phyloP scores from a whole-genome alignment of 2,797 vertebrate genomes.

The Synanceia verrucosa region DNA sequence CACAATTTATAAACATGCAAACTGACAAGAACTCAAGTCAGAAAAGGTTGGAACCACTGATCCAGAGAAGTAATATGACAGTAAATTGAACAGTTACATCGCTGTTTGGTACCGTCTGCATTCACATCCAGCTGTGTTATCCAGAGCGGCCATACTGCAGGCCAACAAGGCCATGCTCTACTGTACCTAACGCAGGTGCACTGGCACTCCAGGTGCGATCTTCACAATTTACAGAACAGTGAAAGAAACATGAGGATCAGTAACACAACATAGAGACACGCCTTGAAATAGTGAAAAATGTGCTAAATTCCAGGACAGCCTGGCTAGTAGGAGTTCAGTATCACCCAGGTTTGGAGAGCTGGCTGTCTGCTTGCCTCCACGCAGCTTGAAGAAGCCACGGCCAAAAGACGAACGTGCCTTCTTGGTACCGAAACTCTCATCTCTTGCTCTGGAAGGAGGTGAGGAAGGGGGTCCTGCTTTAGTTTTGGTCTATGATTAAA shows the following conservation, averaged over 20 bases:
- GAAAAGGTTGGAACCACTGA: neutral
- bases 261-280: neutral
- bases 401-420: conserved; percentile 94
- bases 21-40: neutral
- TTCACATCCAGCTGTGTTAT: conserved; percentile 53
- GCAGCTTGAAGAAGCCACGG: conserved; percentile 94
- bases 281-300: neutral
- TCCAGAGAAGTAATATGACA: neutral
- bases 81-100: conserved; percentile 1
- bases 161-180: conserved; percentile 66
- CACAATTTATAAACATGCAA: neutral
- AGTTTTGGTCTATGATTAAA: conserved; percentile 68
- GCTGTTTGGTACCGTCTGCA: neutral
- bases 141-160: conserved; percentile 66
- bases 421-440: conserved; percentile 87
- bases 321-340: neutral
- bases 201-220: conserved; percentile 90
- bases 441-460: conserved; percentile 68
- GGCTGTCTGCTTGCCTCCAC: conserved; percentile 87
- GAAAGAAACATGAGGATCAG: conserved; percentile 23
- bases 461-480: conserved; percentile 70
- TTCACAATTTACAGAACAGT: conserved; percentile 73
- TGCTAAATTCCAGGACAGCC: neutral
- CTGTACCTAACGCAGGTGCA: conserved; percentile 89
- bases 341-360: conserved; percentile 88